phyloP scores from a whole-genome alignment of 2,113 vertebrate species.

The Tupaia chinensis region DNA sequence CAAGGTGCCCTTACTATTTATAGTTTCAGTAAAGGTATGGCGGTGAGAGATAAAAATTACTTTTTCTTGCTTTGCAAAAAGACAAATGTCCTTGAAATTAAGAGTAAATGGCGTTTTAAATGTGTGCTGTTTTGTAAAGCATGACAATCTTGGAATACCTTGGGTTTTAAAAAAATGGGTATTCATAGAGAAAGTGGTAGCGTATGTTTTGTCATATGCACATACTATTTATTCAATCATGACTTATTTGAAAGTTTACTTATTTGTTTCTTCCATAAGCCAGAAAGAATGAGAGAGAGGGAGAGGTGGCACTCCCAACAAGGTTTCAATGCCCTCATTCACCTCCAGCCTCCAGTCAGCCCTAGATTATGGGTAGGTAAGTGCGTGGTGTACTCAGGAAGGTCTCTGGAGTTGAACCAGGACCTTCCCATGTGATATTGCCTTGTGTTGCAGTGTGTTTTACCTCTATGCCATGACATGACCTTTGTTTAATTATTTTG shows the following conservation, averaged over 20 bases:
- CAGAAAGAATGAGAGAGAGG: no score
- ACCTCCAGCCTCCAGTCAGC: no score
- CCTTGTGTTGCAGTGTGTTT: no score
- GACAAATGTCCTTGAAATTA: slow-evolving; percentile 44
- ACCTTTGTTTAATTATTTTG: not conserved
- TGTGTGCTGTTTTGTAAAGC: not conserved
- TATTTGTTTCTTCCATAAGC: no score
- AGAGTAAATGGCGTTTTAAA: slow-evolving; percentile 10
- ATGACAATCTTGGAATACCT: not conserved
- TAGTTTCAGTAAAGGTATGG: slow-evolving; percentile 30
- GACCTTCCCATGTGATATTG: no score
- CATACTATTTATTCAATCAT: not conserved
- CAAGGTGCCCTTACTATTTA: slow-evolving; percentile 38
- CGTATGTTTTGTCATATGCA: not conserved
- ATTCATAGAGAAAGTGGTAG: not conserved
- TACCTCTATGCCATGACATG: no score
- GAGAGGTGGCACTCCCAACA: no score
- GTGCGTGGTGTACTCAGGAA: no score
- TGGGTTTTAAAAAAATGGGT: not conserved
- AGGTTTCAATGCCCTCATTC: no score
- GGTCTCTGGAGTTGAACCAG: no score
- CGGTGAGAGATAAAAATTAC: slow-evolving; percentile 24
- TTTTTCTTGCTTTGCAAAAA: slow-evolving; percentile 49
- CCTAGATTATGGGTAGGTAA: no score
- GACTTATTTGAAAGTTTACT: no score